Conservation (phyloP, 2,797 vertebrate species). For the Thripadectes ignobilis region DNA sequence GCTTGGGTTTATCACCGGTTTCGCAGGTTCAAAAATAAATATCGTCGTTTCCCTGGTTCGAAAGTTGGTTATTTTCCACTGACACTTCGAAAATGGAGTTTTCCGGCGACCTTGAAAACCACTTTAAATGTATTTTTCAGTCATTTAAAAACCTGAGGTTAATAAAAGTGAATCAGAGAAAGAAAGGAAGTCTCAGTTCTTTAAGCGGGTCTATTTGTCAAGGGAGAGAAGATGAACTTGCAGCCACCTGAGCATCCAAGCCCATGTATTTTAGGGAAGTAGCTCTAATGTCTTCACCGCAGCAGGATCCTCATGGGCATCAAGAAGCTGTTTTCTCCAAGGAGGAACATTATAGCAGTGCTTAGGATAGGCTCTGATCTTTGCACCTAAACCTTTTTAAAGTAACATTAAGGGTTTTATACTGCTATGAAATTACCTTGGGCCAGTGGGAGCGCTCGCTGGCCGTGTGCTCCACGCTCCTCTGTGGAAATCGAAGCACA, state of each 20-base stretch:
- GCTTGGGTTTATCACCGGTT: conserved; percentile 67
- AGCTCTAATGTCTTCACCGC: not conserved
- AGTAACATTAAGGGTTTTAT: conserved; percentile 19
- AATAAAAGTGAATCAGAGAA: conserved; percentile 51
- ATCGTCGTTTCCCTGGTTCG: not conserved
- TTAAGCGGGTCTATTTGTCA: conserved; percentile 37
- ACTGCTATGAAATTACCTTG: conserved; percentile 57
- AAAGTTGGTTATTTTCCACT: conserved; percentile 55
- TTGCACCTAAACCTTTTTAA: conserved; percentile 59
- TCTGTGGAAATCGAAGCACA: not conserved
- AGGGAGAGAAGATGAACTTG: conserved; percentile 39
- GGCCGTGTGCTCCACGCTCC: not conserved
- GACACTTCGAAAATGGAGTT: conserved; percentile 49
- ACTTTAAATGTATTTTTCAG: conserved; percentile 53
- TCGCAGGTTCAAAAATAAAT: conserved; percentile 67
- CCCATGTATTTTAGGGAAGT: conserved; percentile 17
- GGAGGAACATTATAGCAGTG: conserved; percentile 29
- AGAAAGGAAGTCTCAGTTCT: conserved; percentile 38
- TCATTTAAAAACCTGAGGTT: conserved; percentile 43
- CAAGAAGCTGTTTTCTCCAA: conserved; percentile 22
- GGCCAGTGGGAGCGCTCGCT: not conserved
- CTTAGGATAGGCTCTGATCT: conserved; percentile 51
- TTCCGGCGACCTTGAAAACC: conserved; percentile 55
- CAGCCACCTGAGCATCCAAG: conserved; percentile 41
- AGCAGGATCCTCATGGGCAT: conserved; percentile 1